Conservation (phyloP, 2,797 vertebrate genomes). For the Jordanella pulchra region DNA sequence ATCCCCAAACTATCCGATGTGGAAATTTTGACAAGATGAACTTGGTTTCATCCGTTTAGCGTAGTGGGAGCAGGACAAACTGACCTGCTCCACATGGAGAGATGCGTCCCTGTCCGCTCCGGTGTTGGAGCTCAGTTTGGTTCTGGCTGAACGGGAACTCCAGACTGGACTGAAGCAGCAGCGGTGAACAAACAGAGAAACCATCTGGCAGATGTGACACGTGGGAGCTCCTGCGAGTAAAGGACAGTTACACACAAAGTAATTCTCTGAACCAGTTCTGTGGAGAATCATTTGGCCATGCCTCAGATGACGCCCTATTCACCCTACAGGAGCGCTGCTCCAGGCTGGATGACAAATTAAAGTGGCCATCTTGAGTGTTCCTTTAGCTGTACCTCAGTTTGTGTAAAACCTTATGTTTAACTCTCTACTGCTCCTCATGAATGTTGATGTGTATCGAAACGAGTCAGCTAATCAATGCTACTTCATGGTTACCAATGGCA, state of each 20-base stretch:
- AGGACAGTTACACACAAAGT: background rate
- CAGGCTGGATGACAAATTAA: too few relatives aligned
- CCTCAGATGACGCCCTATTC: too few relatives aligned
- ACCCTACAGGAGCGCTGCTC: too few relatives aligned
- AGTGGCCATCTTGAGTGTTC: too few relatives aligned
- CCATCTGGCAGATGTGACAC: constrained; percentile 81
- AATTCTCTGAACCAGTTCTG: background rate
- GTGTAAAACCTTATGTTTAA: too few relatives aligned
- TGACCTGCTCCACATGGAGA: constrained; percentile 90
- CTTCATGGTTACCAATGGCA: too few relatives aligned
- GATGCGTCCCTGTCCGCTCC: constrained; percentile 72
- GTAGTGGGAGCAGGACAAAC: background rate
- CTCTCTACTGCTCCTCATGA: too few relatives aligned
- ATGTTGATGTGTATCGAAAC: too few relatives aligned
- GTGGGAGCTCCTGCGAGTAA: constrained; percentile 78
- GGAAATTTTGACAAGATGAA: background rate
- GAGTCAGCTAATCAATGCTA: too few relatives aligned
- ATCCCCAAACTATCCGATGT: background rate
- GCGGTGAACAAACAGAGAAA: constrained; percentile 76
- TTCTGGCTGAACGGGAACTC: constrained; percentile 86
- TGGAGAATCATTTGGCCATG: background rate
- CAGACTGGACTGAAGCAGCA: constrained; percentile 84
- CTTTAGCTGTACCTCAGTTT: too few relatives aligned
- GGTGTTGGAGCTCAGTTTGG: constrained; percentile 69
- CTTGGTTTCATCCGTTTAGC: background rate